Evolutionary conservation across 2,797 vertebrate species (phyloP), one percentile per base, ranked within the genome.

Genomic region (Microctenopoma lineatum): DNA sequence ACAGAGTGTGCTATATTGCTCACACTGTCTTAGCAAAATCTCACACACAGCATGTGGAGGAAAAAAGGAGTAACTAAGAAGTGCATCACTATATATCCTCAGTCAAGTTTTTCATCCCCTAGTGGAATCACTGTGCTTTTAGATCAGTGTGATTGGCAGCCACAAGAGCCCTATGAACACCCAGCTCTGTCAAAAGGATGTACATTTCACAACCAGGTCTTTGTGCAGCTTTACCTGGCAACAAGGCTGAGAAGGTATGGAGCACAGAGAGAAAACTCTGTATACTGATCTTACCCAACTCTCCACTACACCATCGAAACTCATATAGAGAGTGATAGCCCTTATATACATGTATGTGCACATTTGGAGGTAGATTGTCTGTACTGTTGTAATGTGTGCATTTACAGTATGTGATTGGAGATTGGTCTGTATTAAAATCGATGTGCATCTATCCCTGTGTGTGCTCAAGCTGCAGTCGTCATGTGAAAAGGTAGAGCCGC

Each of bases 101-200:
- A 65, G 81, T 72, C 51, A 68, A 81, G 75, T 85, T 79, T 59
- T 79, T 83, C 73, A 83, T 70, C 64, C 81, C 56, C 18, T 0
- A 1, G 69, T 56, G 75, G 64, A 81, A 78, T 81, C 67, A 27
- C 56, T 13, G 15, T 59, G 76, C 63, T 83, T 84, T 85, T 70
- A 64, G 65, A 71, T 78, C 46, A 11, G 64, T 52, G 55, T 88
- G 89, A 88, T 84, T 87, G 85, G 79, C 87, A 87, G 86, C 68
- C 84, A 71, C 59, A 16, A 41, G 71, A 85, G 84, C 78, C 64
- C 81, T 70, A 54, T 12, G 64, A 80, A 86, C 75, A 78, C 45
- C 65, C 2, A 1, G 63, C 81, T 74, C 80, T 77, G 76, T 88
- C 73, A 77, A 58, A 80, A 73, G 75, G 82, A 87, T 84, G 77